Evolutionary conservation across 2,797 vertebrate genomes (phyloP).

Genomic region (Centropyge bicolor): DNA sequence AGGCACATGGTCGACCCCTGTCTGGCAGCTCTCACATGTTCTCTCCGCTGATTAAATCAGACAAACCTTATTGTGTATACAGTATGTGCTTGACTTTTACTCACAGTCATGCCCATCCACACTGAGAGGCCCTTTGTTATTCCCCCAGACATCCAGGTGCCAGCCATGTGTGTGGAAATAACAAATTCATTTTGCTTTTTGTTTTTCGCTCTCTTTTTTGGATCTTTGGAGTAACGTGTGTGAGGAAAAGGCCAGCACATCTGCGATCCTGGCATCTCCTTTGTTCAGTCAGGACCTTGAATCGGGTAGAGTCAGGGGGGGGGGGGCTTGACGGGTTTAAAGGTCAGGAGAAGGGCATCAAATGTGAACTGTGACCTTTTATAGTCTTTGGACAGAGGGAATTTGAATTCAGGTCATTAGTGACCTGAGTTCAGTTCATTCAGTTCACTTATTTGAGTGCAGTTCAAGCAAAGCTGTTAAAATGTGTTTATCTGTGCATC

Average conservation of each 20-base stretch:
- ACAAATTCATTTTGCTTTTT: conserved; percentile 55
- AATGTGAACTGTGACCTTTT: conserved; percentile 23
- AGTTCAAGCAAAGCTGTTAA: conserved; percentile 7
- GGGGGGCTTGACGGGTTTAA: conserved; percentile 4
- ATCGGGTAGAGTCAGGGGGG: conserved; percentile 10
- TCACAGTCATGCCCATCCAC: conserved; percentile 58
- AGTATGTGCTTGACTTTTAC: conserved; percentile 61
- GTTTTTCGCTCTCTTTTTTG: conserved; percentile 47
- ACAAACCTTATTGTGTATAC: conserved; percentile 57
- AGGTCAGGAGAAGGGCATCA: conserved; percentile 12
- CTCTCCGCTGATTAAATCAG: conserved; percentile 62
- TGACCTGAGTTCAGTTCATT: neutral
- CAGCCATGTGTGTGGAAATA: conserved; percentile 69
- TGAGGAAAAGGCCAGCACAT: conserved; percentile 68
- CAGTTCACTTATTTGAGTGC: neutral
- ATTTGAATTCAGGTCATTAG: neutral
- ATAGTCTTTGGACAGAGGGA: neutral
- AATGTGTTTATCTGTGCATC: neutral
- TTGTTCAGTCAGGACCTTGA: conserved; percentile 29
- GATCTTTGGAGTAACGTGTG: conserved; percentile 55
- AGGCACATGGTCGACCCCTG: conserved; percentile 45
- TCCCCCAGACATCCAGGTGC: conserved; percentile 69
- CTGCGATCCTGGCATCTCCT: conserved; percentile 68
- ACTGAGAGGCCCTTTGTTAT: conserved; percentile 71
- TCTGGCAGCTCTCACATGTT: conserved; percentile 55